These are phyloP conservation scores for Drosophila suzukii DNA, from an alignment of 1,140 invertebrate genomes.

Conservation along the genomic window DNA sequence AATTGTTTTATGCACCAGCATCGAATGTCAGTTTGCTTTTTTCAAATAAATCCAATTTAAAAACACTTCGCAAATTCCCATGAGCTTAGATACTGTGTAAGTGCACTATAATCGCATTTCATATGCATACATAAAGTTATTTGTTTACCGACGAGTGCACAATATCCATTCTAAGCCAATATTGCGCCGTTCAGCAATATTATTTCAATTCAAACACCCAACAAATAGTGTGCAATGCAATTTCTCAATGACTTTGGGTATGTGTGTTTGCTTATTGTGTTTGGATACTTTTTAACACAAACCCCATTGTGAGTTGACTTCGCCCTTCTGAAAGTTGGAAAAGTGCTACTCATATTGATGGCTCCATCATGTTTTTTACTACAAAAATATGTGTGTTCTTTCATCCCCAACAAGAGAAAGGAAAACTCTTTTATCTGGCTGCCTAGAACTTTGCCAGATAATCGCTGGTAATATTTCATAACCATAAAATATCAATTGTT, in stretches of 20 bases:
- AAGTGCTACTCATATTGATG: slow-evolving; percentile 23
- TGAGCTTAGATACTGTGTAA: slow-evolving; percentile 14
- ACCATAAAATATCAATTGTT: slow-evolving; percentile 83
- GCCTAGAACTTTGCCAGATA: slow-evolving; percentile 55
- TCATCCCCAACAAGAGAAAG: slow-evolving; percentile 19
- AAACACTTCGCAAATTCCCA: slow-evolving; percentile 3
- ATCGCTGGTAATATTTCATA: slow-evolving; percentile 78
- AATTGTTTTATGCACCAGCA: slow-evolving; percentile 14
- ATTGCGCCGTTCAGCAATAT: slow-evolving; percentile 49
- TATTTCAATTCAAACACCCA: slow-evolving; percentile 53
- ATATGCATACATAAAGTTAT: slow-evolving; percentile 36
- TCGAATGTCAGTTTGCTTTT: slow-evolving; percentile 7
- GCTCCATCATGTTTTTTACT: slow-evolving; percentile 26
- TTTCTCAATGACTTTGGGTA: slow-evolving; percentile 30
- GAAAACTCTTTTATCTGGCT: slow-evolving; percentile 36
- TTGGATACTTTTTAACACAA: slow-evolving; percentile 43
- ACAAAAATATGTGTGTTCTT: slow-evolving; percentile 2
- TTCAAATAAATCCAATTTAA: slow-evolving; percentile 34
- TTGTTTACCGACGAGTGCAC: slow-evolving; percentile 45
- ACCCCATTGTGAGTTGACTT: slow-evolving; percentile 25
- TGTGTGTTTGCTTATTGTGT: slow-evolving; percentile 28
- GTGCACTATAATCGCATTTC: slow-evolving; percentile 25
- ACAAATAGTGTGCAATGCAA: slow-evolving; percentile 49
- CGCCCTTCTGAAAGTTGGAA: slow-evolving; percentile 22
- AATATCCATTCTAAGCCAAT: slow-evolving; percentile 56